Base-by-base conservation (phyloP, 2,888 invertebrate genomes). In the Allacma fusca region DNA sequence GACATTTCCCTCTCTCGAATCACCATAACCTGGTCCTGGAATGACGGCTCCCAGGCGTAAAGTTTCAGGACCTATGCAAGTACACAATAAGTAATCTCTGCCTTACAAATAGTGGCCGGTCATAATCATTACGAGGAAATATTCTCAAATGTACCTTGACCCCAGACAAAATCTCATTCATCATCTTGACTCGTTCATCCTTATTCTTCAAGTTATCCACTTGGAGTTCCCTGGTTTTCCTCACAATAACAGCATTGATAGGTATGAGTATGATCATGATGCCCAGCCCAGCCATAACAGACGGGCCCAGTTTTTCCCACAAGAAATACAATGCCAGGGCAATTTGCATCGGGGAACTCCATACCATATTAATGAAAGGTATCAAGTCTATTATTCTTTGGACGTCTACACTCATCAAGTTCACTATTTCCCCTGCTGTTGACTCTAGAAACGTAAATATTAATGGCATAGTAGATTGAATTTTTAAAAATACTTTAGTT, bases 261-360 rank as follows among this genome's bases (percentile, higher is more conserved):
- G 96, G 96, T 81, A 98, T 95, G 77, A 98, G 89, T 72, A 97
- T 90, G 68, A 98, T 91, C 94, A 98, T 95, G 57, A 98, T 94
- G 1, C 93, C 94, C 69, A 98, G 88, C n/a, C 97, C 97, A 70
- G 97, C 95, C 12, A 98, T 87, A 0, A 97, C 95, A 0, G 97
- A 43, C 13, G 78, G 78, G 24, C 94, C 94, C 24, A 95, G 87
- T 81, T 92, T 91, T 19, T 90, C 90, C 93, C 94, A 96, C 13
- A 96, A 87, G 88, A 95, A 94, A 86, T 93, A 94, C 68, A 97
- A 87, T 0, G 95, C 93, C 44, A 97, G 87, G 1, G 89, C 89
- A 82, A 97, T 97, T 88, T 97, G 96, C 29, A 96, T 87, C 0
- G 96, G 96, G 0, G 94, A 94, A 0, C 94, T 94, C 81, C 81